Evolutionary conservation across 2,888 invertebrate species (phyloP), one percentile per base, ranked within the genome.

Genomic region (Tenthredo notha): DNA sequence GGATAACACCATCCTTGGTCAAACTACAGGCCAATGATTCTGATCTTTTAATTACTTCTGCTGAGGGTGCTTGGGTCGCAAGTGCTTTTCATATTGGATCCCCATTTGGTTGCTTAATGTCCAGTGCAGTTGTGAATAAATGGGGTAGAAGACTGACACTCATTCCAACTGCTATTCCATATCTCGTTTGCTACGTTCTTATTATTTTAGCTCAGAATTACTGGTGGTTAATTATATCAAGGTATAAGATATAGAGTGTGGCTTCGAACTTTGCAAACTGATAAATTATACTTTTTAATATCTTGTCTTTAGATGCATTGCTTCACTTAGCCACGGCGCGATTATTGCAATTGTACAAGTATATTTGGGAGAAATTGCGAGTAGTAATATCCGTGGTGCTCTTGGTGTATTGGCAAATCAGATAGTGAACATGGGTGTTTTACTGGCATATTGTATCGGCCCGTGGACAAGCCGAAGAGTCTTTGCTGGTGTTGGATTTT

Each of bases 41-140:
- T 21, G 82, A 83, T 18, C 10, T 87, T 10, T 29, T 21, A n/a
- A 7, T 89, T 43, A 84, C 85, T 0, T 2, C 84, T 3, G 75
- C 84, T 37, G n/a, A 87, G n/a, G 85, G 50, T 67, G 75, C 84
- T 1, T 89, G 87, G 89, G 18, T 88, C 7, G 87, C 85, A 12
- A 77, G 70, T 40, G 85, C 75, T 0, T 0, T 80, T 15, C 15
- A 29, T n/a, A 21, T 88, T 5, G 89, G 88, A 12, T 85, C 85
- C 1, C 77, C 84, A 33, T 18, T 89, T 12, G 89, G 89, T 29
- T 86, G 89, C 18, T 18, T 87, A 25, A 0, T 84, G 6, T 40
- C 85, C 6, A 87, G 78, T 6, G 25, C 87, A 0, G 37, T 89
- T 12, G 54, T 87, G 15, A 84, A 89, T 40, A 61, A 25, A 25